Conservation (phyloP, 2,113 vertebrate genomes). For the Tor tambroides region DNA sequence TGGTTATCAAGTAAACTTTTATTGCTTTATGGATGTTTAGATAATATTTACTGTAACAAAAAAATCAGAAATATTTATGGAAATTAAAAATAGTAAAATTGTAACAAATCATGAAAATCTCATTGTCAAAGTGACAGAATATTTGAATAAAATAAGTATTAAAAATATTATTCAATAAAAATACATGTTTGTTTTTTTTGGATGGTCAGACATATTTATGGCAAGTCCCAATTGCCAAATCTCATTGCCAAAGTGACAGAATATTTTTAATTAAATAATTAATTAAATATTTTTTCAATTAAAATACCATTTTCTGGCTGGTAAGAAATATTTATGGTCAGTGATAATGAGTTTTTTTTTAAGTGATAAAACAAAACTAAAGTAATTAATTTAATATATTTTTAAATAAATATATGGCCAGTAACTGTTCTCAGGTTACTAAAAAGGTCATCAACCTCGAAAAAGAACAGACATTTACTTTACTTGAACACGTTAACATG, state of each 20-base stretch:
- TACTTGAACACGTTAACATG: not conserved
- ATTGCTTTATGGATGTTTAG: not conserved
- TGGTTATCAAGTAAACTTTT: not conserved
- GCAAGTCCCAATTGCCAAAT: too few relatives aligned
- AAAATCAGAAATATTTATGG: too few relatives aligned
- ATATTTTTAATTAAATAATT: not conserved
- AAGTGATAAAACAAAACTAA: not conserved
- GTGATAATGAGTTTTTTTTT: not conserved
- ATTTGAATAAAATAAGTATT: not conserved
- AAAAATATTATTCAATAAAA: too few relatives aligned
- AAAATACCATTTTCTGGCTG: not conserved
- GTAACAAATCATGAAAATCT: too few relatives aligned
- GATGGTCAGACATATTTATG: too few relatives aligned
- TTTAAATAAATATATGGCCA: not conserved
- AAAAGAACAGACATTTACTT: not conserved
- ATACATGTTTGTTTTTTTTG: too few relatives aligned
- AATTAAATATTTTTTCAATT: not conserved
- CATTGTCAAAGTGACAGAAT: not conserved
- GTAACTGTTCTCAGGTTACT: not conserved
- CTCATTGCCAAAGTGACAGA: not conserved
- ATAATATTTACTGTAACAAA: not conserved
- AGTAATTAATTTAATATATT: not conserved
- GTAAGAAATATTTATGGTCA: not conserved
- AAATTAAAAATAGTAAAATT: too few relatives aligned
- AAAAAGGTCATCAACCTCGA: not conserved